Evolutionary conservation across 2,888 invertebrate species (phyloP), one percentile per base, ranked within the genome.

Genomic region (Zhuqinia jingwanae): DNA sequence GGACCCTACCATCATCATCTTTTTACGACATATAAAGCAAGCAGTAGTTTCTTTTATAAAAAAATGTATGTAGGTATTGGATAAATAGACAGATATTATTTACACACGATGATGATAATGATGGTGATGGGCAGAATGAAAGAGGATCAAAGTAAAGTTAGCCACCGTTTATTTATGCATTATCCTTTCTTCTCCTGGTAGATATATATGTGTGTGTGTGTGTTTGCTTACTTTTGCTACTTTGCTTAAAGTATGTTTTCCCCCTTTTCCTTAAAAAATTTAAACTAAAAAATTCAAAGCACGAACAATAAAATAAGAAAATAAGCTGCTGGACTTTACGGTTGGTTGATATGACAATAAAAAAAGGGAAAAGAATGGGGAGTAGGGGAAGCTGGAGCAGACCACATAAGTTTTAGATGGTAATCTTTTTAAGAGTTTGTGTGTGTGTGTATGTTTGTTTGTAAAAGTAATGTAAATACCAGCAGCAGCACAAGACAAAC

Each of bases 281-380:
- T 20, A 65, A 50, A 56, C 56, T 77, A 45, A 84, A 77, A 68
- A 60, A 84, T 84, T 84, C 84, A 68, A 27, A 77, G 68, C 84
- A 87, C 86, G 80, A 25, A 8, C 68, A 68, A 68, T 65, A 89
- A 68, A 89, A 89, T 88, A 89, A 89, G 89, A 89, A 90, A 90
- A 88, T 89, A 90, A 90, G 90, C 89, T 68, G 68, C 68, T 89
- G 90, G 90, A 90, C 90, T 89, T 89, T 89, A 89, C 90, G 89
- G 84, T 68, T 89, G 53, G 42, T 58, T 36, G 65, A 36, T 20
- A 68, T 36, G 68, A 45, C 36, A 56, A 27, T 56, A 47, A 50
- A 17, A 30, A 42, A 17, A 60, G 30, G 45, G 42, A 42, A 82
- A 50, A 76, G 42, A 73, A 36, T 6, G n/a, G 15, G 27, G 60